Base-by-base conservation (phyloP, 2,113 vertebrate species). In the Rynchops niger region DNA sequence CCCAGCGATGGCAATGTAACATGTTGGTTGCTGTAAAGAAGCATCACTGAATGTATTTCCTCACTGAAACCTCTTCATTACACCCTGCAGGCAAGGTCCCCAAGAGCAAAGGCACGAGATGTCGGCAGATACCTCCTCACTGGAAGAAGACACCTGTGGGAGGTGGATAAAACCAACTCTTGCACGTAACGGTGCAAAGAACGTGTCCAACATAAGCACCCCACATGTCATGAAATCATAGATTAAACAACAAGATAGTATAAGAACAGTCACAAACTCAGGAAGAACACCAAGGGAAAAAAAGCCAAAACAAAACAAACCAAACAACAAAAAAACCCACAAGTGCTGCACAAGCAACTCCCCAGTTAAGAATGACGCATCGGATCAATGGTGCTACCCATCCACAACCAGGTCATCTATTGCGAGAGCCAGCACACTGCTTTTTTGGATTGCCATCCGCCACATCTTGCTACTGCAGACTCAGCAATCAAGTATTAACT, bases 401-500 rank as follows among this genome's bases (percentile, higher is more conserved):
- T 8, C 36, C 50, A 29, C 36, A n/a, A 61, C 13, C 49, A 81
- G 42, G 47, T 80, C 67, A 42, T 3, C 27, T 49, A 45, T 0
- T 0, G 3, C 32, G 7, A 70, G 34, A 30, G 22, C 0, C 0
- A 84, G 53, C n/a, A 43, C 49, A 21, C 21, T 2, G 3, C 23
- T 27, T 42, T 59, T 77, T 67, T 40, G 22, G 59, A 66, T 30
- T 26, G 25, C 47, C 19, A 5, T 50, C 47, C 38, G 49, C 16
- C 76, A 79, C 73, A 56, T 11, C 47, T 55, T n/a, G 12, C 70
- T 82, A 38, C 70, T 32, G 63, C 55, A 87, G 29, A 29, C 49
- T 47, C 73, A 40, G 59, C 30, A 81, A 36, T 18, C 18, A n/a
- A 69, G 11, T 32, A 15, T 7, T 20, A 26, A 2, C 29, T 72